Base-by-base conservation (phyloP, 2,113 vertebrate genomes). In the Syngnathus typhle region DNA sequence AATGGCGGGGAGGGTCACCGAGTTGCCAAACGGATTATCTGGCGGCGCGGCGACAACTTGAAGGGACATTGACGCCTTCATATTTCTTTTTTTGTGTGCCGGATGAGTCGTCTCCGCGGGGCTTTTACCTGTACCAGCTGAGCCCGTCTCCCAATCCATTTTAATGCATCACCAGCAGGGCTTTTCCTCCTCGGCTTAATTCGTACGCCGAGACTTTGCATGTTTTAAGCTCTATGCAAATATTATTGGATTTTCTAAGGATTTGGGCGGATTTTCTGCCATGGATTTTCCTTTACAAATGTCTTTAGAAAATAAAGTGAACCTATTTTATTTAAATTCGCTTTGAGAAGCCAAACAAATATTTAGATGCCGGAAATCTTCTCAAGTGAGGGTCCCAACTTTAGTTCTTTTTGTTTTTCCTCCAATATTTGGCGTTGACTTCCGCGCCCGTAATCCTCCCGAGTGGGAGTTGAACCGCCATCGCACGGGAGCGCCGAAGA, bases 221-320 rank as follows among this genome's bases (percentile, higher is more conserved):
- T 92, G 88, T 91, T 91, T 92, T 91, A 92, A 92, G 90, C 91
- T 90, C 87, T 90, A 90, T 91, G 91, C 90, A 91, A 90, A 91
- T 92, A 91, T 91, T 91, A 92, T 91, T 91, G 90, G 90, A 90
- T 91, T 91, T 91, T 88, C 87, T 72, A 88, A 90, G 90, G 89
- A 91, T 92, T 91, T 91, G 86, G 88, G 82, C 73, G 87, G 88
- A 90, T 91, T 91, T 91, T 83, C 87, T 85, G 81, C 79, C 88
- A 89, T 87, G 87, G 88, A 90, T 88, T 89, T 88, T 86, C 86
- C 81, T 85, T 88, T 88, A 88, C 88, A 91, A 91, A 90, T 89
- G 89, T 90, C 87, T 89, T 88, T 88, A 89, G 90, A 89, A 91
- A 92, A 91, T 91, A 90, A 89, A 91, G 88, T 87, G 88, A 91